Conservation (phyloP, 92 coral and sea anemone species). For the Blastomussa wellsi region DNA sequence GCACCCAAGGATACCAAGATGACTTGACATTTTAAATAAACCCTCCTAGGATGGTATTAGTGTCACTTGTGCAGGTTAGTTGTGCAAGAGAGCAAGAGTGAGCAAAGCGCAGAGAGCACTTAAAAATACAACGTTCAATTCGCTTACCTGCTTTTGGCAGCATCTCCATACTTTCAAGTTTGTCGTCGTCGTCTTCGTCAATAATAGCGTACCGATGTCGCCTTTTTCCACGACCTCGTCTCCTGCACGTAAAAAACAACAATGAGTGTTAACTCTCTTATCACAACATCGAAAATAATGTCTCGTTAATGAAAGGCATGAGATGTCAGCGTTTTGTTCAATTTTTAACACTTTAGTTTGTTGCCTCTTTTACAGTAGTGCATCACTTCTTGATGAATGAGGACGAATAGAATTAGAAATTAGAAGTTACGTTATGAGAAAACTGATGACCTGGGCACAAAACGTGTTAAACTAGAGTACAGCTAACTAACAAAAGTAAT, state of each 20-base stretch:
- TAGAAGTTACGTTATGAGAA: too few species aligned
- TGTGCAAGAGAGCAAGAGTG: not conserved
- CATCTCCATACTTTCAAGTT: slow-evolving; percentile 95
- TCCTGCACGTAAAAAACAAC: slow-evolving; percentile 34
- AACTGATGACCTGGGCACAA: too few species aligned
- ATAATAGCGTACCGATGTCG: slow-evolving; percentile 87
- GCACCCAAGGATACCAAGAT: too few species aligned
- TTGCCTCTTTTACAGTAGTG: not conserved
- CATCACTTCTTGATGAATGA: too few species aligned
- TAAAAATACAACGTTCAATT: not conserved
- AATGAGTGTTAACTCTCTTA: not conserved
- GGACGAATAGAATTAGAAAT: too few species aligned
- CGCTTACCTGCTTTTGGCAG: slow-evolving; percentile 80
- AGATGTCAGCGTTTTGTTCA: not conserved
- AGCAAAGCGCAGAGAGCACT: not conserved
- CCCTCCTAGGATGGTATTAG: not conserved
- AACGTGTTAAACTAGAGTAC: not conserved
- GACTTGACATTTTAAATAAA: too few species aligned
- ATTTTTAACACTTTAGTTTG: not conserved
- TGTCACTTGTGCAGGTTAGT: not conserved
- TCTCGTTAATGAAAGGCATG: not conserved
- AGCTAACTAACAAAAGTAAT: not conserved
- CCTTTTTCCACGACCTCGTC: slow-evolving; percentile 74
- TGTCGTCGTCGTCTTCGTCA: slow-evolving; percentile 92
- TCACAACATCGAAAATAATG: not conserved